Evolutionary conservation across 2,113 vertebrate genomes (phyloP).

Genomic region (Fukomys damarensis): DNA sequence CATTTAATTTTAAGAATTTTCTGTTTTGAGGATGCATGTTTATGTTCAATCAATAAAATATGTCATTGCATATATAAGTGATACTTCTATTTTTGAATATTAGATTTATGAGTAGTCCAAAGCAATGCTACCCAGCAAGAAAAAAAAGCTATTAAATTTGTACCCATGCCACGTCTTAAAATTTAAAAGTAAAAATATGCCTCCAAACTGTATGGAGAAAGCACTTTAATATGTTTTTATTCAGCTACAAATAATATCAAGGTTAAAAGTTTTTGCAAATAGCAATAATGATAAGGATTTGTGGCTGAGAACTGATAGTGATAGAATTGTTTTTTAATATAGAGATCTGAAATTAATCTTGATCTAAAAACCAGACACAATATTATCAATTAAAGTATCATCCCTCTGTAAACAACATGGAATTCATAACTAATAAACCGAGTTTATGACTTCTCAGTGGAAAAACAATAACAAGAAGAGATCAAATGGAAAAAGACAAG

Average conservation of each 20-base stretch:
- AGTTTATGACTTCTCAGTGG: background rate
- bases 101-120: background rate
- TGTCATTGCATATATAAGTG: background rate
- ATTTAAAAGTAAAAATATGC: background rate
- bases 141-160: background rate
- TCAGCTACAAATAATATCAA: background rate
- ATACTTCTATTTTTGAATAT: background rate
- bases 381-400: background rate
- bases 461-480: background rate
- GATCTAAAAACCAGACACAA: background rate
- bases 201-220: background rate
- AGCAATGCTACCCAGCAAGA: background rate
- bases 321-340: background rate
- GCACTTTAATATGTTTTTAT: background rate
- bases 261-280: background rate
- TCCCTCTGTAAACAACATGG: background rate
- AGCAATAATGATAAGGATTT: background rate
- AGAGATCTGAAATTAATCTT: background rate
- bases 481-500: background rate
- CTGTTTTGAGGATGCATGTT: background rate
- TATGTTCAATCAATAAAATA: background rate
- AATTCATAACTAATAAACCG: background rate
- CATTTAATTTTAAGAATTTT: background rate
- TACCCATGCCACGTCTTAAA: background rate
- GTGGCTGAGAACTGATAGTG: background rate